Base-by-base conservation (phyloP, 37 sponge, comb jelly and placozoan species). In the Ephydatia muelleri region DNA sequence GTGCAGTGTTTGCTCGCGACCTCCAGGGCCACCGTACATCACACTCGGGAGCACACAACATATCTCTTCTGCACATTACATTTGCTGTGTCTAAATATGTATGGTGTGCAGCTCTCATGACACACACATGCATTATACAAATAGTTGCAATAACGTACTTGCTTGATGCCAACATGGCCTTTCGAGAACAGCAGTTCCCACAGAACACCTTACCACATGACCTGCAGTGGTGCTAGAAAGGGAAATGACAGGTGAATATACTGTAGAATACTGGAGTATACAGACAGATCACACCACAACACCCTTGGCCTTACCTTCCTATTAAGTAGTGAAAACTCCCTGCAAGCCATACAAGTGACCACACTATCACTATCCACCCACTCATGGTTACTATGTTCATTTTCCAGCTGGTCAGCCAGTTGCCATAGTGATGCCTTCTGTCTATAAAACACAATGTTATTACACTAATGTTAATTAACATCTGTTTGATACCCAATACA, bases 161-260 rank as follows among this genome's bases (percentile, higher is more conserved):
- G 85, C 82, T 87, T 40, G 81, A 74, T 14, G 93, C 81, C 0
- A 87, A 49, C 31, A 82, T 78, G n/a, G 75, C 70, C 82, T 85
- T 87, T 30, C 82, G 79, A 32, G 65, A 70, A 57, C 93, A 92
- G 85, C 96, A 95, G 27, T 83, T 75, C 8, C 28, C 33, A 70
- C 96, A 95, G 80, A 87, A 95, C 9, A 95, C 91, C 66, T 78
- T 81, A 14, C 96, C 96, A 92, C 96, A 95, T 23, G 82, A 83
- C 38, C 96, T 75, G 57, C 96, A 95, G 86, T 95, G 96, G 79
- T 95, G 96, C 91, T 95, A 67, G n/a, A n/a, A n/a, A n/a, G n/a
- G n/a, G n/a, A n/a, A n/a, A n/a, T n/a, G n/a, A n/a, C n/a, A n/a
- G n/a, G n/a, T n/a, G n/a, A n/a, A n/a, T n/a, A n/a, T n/a, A n/a